These are phyloP conservation scores for Nannoperca obscura DNA, from an alignment of 2,797 vertebrate genomes.

Conservation along the genomic window DNA sequence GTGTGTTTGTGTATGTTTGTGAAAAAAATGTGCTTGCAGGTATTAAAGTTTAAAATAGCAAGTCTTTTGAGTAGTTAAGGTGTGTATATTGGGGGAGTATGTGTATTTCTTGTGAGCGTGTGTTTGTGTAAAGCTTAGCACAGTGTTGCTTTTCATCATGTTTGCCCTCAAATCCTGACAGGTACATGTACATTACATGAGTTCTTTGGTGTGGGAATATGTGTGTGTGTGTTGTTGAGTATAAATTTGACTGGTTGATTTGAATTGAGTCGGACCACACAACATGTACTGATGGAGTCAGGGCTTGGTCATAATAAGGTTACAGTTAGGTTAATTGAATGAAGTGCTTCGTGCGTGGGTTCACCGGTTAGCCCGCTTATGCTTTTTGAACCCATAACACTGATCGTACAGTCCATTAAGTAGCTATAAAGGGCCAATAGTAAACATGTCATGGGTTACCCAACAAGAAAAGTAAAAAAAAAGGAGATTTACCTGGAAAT, in stretches of 20 bases:
- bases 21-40: slow-evolving; percentile 56
- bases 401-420: slow-evolving; percentile 63
- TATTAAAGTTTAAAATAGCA: slow-evolving; percentile 65
- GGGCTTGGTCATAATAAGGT: slow-evolving; percentile 56
- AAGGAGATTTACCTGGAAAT: slow-evolving; percentile 25
- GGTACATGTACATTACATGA: slow-evolving; percentile 1
- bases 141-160: slow-evolving; percentile 14
- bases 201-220: slow-evolving; percentile 10
- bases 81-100: slow-evolving; percentile 21
- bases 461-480: not conserved
- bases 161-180: slow-evolving; percentile 31
- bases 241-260: slow-evolving; percentile 21
- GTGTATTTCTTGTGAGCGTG: slow-evolving; percentile 18
- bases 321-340: slow-evolving; percentile 70
- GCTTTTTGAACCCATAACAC: slow-evolving; percentile 65
- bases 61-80: slow-evolving; percentile 40
- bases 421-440: slow-evolving; percentile 48
- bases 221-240: not conserved
- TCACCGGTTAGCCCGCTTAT: slow-evolving; percentile 48
- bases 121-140: slow-evolving; percentile 26
- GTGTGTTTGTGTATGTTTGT: slow-evolving; percentile 58
- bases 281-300: slow-evolving; percentile 40
- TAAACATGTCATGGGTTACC: slow-evolving; percentile 15
- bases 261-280: slow-evolving; percentile 27
- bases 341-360: slow-evolving; percentile 50